Conservation (phyloP, 2,113 vertebrate species). For the Hylia prasina region DNA sequence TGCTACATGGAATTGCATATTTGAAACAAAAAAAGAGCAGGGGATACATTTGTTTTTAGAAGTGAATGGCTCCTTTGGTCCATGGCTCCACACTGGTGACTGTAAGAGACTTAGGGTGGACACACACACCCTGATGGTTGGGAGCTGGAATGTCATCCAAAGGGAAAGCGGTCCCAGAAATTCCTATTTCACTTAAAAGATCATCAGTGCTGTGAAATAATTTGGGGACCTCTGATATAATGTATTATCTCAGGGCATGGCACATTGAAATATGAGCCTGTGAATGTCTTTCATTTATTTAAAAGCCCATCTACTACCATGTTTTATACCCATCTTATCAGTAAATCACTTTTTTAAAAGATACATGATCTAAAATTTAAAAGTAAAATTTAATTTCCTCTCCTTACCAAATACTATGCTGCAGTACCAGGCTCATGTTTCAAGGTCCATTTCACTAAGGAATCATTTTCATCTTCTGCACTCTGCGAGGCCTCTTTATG, state of each 20-base stretch:
- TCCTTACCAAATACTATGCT: not conserved
- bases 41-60: not conserved
- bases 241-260: not conserved
- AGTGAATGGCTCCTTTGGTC: not conserved
- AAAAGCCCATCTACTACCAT: not conserved
- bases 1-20: not conserved
- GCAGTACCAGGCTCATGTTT: not conserved
- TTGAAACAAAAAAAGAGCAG: not conserved
- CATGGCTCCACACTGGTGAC: not conserved
- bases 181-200: not conserved
- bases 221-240: not conserved
- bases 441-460: slow-evolving; percentile 28
- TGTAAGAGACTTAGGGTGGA: too few species aligned
- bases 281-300: slow-evolving; percentile 1
- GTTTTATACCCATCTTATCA: slow-evolving; percentile 6
- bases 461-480: slow-evolving; percentile 8
- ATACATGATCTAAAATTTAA: slow-evolving; percentile 43
- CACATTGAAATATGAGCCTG: not conserved
- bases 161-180: not conserved
- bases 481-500: not conserved
- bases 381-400: slow-evolving; percentile 71
- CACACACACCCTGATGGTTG: not conserved
- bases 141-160: not conserved
- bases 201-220: not conserved
- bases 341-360: slow-evolving; percentile 5